A percentile compares a stretch with the other conserved stretches of the same genome.
Conservation (phyloP, 2,888 invertebrate species). For the Germaria angustata region DNA sequence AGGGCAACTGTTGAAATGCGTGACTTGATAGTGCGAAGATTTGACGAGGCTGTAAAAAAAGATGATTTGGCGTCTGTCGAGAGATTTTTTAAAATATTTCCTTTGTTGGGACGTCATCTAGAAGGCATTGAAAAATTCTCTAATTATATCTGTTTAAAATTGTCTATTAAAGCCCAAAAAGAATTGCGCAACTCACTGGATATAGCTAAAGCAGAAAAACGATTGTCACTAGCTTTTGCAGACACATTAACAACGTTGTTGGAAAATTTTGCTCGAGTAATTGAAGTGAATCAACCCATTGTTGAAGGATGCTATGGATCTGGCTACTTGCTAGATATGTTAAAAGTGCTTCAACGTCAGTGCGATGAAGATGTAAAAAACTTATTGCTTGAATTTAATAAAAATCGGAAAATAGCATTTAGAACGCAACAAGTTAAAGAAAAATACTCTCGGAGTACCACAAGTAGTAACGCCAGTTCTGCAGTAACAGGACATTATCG, state of each 20-base stretch:
- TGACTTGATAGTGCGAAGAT: constrained; percentile 84
- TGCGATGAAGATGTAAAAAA: constrained; percentile 85
- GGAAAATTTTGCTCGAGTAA: constrained; percentile 90
- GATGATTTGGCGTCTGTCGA: constrained; percentile 95
- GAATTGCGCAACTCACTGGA: constrained; percentile 86
- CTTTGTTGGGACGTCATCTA: constrained; percentile 93
- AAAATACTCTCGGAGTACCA: constrained; percentile 79
- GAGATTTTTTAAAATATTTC: constrained; percentile 97
- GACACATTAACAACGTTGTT: constrained; percentile 91
- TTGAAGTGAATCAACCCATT: constrained; percentile 93
- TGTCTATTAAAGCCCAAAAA: constrained; percentile 86
- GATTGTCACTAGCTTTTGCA: constrained; percentile 89
- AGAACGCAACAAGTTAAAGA: constrained; percentile 85
- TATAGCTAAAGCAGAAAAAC: constrained; percentile 85
- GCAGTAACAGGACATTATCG: constrained; percentile 75
- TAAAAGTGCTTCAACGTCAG: constrained; percentile 87
- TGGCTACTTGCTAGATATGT: constrained; percentile 86
- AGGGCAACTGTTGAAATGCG: constrained; percentile 87
- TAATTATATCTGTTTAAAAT: constrained; percentile 89
- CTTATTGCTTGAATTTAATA: constrained; percentile 87
- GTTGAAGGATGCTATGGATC: constrained; percentile 94
- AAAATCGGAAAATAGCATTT: constrained; percentile 84
- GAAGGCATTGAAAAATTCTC: constrained; percentile 94
- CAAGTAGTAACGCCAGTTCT: constrained; percentile 67
- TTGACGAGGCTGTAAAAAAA: constrained; percentile 93